These are phyloP conservation scores for Sakesphorus luctuosus DNA, from an alignment of 2,113 vertebrate genomes.

Conservation along the genomic window DNA sequence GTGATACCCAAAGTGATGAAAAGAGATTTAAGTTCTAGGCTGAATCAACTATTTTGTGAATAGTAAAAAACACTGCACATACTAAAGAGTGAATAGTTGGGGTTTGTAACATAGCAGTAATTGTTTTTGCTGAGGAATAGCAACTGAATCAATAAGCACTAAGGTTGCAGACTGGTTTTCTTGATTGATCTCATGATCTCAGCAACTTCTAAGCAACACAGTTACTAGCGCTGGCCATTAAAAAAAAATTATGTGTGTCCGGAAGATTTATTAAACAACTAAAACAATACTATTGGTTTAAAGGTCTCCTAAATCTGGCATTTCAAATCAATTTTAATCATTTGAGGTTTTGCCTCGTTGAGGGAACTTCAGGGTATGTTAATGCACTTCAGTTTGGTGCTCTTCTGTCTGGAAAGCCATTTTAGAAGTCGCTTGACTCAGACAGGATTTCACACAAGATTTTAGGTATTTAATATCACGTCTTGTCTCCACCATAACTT, in stretches of 20 bases:
- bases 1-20: not conserved
- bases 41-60: not conserved
- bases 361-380: not conserved
- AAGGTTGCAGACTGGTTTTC: conserved; percentile 20
- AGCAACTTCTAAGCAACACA: conserved; percentile 22
- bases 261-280: conserved; percentile 32
- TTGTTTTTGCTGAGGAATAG: conserved; percentile 40
- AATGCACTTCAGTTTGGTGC: not conserved
- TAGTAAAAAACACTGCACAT: not conserved
- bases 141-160: conserved; percentile 55
- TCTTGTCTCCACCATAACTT: not conserved
- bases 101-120: conserved; percentile 44
- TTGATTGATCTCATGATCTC: conserved; percentile 48
- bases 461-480: not conserved
- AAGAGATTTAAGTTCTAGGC: not conserved
- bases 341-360: not conserved
- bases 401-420: not conserved
- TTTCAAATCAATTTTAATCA: not conserved
- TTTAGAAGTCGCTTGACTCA: not conserved
- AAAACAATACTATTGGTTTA: not conserved
- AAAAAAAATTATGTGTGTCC: not conserved
- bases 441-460: not conserved
- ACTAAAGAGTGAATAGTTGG: conserved; percentile 1
- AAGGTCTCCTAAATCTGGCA: not conserved
- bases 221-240: not conserved